Evolutionary conservation across 2,113 vertebrate genomes (phyloP), one percentile per base, ranked within the genome.

Genomic region (Promerops cafer): DNA sequence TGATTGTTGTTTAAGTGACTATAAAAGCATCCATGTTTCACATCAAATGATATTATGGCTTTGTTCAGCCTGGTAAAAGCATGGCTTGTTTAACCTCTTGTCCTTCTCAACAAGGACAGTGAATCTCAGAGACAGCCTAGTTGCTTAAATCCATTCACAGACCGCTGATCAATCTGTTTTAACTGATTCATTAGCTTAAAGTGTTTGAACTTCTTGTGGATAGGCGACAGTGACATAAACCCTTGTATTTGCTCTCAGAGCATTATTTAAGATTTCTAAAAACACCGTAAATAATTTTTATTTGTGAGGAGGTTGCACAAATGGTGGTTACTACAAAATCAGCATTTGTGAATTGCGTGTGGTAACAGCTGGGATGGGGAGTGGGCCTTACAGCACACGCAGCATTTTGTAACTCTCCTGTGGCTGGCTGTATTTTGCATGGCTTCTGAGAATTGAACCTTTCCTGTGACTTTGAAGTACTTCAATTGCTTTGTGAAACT

Each of bases 201-300:
- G 71, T 31, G 30, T 81, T 90, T 64, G 39, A 87, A 84, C 6
- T 17, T 53, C 56, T 88, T 21, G 16, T 19, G 31, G 60, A n/a
- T 60, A 91, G 53, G n/a, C 7, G 3, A 31, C 24, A 13, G 37
- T 23, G 35, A 60, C 59, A 69, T 64, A 71, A 89, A 66, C 22
- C 22, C 24, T 79, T 94, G 22, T 15, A 20, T 66, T 92, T 94
- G 20, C 57, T 93, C 47, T 87, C 16, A 54, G 59, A 74, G 47
- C 20, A 68, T 84, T 91, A 49, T 76, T 89, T 94, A 79, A 84
- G 50, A 49, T 44, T 84, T 37, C 31, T 87, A 60, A 81, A 90
- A 84, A 53, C 68, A 61, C 49, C 20, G 40, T 78, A 91, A 86
- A 81, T 92, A 74, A 23, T 56, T 86, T 74, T 68, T 64, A n/a